phyloP scores from a whole-genome alignment of 2,797 vertebrate species.

The Gallirallus australis region DNA sequence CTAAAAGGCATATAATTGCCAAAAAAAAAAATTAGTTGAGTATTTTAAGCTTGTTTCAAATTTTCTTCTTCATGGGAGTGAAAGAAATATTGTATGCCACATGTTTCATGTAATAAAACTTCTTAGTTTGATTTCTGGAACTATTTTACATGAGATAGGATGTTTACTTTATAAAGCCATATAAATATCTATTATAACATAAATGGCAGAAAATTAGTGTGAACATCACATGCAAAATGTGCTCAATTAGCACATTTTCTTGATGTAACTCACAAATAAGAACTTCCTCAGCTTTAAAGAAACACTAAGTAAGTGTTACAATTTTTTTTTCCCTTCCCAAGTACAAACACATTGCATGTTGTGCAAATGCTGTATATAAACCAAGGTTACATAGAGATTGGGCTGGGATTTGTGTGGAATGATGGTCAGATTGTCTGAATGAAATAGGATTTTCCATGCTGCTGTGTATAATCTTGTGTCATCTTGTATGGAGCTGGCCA shows the following conservation, averaged over 20 bases:
- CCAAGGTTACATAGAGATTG: background rate
- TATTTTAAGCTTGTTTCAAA: constrained; percentile 21
- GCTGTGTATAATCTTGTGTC: rapidly evolving
- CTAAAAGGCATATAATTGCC: constrained; percentile 6
- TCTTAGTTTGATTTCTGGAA: background rate
- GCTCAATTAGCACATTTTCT: background rate
- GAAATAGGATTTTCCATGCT: background rate
- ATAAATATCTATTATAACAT: background rate
- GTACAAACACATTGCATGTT: background rate
- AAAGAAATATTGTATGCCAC: background rate
- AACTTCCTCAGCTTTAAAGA: background rate
- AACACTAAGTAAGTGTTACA: background rate
- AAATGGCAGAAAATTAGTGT: background rate
- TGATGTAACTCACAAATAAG: background rate
- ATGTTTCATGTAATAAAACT: background rate
- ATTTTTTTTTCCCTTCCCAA: background rate
- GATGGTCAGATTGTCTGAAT: background rate
- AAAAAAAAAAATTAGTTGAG: background rate
- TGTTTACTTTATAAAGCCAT: background rate
- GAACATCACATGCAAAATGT: background rate
- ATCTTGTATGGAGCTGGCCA: background rate
- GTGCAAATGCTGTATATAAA: background rate
- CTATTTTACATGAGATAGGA: background rate
- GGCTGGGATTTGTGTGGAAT: background rate
- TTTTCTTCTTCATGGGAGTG: constrained; percentile 25